Evolutionary conservation across 2,797 vertebrate genomes (phyloP).

Genomic region (Scomberomorus guttatus): DNA sequence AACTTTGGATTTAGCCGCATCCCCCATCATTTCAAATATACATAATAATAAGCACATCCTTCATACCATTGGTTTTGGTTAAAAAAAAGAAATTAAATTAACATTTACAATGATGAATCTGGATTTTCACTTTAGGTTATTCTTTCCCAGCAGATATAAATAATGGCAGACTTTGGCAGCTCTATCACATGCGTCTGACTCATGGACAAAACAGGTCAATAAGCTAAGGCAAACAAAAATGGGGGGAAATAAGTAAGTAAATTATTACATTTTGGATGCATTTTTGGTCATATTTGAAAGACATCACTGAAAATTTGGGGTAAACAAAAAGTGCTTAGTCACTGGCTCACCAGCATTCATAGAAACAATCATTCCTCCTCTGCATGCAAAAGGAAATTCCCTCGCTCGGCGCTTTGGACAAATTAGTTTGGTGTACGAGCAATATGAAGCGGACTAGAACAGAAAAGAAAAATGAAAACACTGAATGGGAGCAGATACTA

Average conservation of each 20-base stretch:
- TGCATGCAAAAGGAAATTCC: neutral
- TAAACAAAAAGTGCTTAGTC: slow-evolving; percentile 59
- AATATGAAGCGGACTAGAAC: neutral
- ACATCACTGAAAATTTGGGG: slow-evolving; percentile 22
- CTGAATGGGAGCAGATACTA: slow-evolving; percentile 28
- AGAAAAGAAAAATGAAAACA: slow-evolving; percentile 31
- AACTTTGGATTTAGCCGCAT: slow-evolving; percentile 36
- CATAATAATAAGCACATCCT: slow-evolving; percentile 47
- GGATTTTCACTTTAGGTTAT: slow-evolving; percentile 1
- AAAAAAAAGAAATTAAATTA: slow-evolving; percentile 43
- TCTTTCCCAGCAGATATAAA: slow-evolving; percentile 66
- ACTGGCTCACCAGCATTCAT: slow-evolving; percentile 26
- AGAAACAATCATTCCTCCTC: slow-evolving; percentile 7
- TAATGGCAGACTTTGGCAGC: slow-evolving; percentile 64
- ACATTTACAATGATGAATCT: slow-evolving; percentile 61
- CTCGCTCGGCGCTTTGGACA: neutral
- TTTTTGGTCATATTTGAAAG: slow-evolving; percentile 45
- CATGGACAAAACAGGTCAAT: neutral
- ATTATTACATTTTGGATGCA: neutral
- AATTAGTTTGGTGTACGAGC: slow-evolving; percentile 26
- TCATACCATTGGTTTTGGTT: slow-evolving; percentile 40
- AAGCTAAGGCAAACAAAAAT: slow-evolving; percentile 17
- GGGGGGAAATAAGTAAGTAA: neutral
- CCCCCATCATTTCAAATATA: slow-evolving; percentile 40
- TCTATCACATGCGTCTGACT: slow-evolving; percentile 24